Evolutionary conservation across 2,888 invertebrate species (phyloP).

Genomic region (Lasioglossum vierecki): DNA sequence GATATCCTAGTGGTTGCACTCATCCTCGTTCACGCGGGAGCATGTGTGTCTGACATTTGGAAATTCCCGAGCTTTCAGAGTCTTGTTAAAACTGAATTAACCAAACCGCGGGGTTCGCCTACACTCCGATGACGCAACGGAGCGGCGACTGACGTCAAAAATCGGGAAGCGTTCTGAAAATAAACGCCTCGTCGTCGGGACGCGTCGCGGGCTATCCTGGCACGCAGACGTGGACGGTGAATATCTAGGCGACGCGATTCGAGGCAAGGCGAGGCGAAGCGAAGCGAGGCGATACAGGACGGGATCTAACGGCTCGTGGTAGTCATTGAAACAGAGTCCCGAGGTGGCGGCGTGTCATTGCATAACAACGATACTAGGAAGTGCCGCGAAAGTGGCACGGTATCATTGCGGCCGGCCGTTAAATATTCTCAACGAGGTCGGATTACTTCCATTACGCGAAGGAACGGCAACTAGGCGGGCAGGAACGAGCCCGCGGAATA

Average conservation of each 20-base stretch:
- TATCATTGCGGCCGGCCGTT: conserved; percentile 68
- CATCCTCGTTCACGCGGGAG: neutral
- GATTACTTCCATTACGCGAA: conserved; percentile 70
- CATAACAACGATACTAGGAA: conserved; percentile 72
- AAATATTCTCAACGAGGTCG: conserved; percentile 74
- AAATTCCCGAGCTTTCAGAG: neutral
- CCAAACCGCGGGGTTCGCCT: conserved; percentile 13
- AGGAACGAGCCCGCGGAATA: conserved; percentile 42
- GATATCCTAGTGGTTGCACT: neutral
- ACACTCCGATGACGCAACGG: conserved; percentile 45
- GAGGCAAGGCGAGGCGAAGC: conserved; percentile 11
- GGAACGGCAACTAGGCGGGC: conserved; percentile 56
- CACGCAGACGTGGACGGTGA: conserved; percentile 20
- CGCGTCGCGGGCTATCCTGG: conserved; percentile 37
- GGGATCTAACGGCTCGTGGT: conserved; percentile 43
- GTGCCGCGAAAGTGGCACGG: conserved; percentile 70
- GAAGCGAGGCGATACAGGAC: conserved; percentile 43
- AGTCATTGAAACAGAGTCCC: conserved; percentile 63
- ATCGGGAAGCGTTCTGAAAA: conserved; percentile 50
- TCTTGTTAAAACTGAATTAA: conserved; percentile 2
- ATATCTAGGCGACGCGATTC: conserved; percentile 14
- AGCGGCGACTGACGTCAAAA: conserved; percentile 45
- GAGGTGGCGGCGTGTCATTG: conserved; percentile 65
- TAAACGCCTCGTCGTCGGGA: conserved; percentile 23
- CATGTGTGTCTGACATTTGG: neutral